Base-by-base conservation (phyloP, 2,113 vertebrate genomes). In the Lepus timidus region DNA sequence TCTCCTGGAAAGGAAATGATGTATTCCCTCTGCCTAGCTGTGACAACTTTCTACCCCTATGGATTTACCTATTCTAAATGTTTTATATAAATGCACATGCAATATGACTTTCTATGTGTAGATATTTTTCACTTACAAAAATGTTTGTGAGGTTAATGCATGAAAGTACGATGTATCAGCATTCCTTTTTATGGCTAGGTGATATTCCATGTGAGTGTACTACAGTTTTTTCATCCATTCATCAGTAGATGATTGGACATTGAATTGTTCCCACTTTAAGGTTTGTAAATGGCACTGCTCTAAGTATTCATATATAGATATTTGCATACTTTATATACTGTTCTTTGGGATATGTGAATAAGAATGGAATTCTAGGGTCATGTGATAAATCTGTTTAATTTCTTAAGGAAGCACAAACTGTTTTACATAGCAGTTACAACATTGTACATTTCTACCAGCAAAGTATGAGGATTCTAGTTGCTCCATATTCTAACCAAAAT, bases 391-490 rank as follows among this genome's bases (percentile, higher is more conserved):
- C 74, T 27, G 19, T 44, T 70, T 88, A 31, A 86, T 1, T 16
- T 70, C 3, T 49, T n/a, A 51, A 88, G 79, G 23, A 73, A 31
- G 2, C 7, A 17, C 10, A 78, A 58, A 33, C 13, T 12, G 2
- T 9, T 67, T 75, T 62, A 19, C 62, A 25, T 1, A 70, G 33
- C 52, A 33, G 16, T 29, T 49, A 3, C 1, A 0, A n/a, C 8
- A 25, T n/a, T 68, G 51, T 62, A 1, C 6, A 10, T 62, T 85
- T 58, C 62, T 4, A 64, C 2, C 4, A 78, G 31, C 14, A 39
- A 13, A 19, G 0, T 19, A 4, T 20, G 33, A 9, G 16, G 16
- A 10, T 27, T 90, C 33, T 6, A 17, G 0, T 19, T 74, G 68
- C 23, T 55, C 67, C 4, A 2, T 3, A 25, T 27, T 31, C 6